Conservation (phyloP, 2,888 invertebrate genomes). For the Tholera decimalis region DNA sequence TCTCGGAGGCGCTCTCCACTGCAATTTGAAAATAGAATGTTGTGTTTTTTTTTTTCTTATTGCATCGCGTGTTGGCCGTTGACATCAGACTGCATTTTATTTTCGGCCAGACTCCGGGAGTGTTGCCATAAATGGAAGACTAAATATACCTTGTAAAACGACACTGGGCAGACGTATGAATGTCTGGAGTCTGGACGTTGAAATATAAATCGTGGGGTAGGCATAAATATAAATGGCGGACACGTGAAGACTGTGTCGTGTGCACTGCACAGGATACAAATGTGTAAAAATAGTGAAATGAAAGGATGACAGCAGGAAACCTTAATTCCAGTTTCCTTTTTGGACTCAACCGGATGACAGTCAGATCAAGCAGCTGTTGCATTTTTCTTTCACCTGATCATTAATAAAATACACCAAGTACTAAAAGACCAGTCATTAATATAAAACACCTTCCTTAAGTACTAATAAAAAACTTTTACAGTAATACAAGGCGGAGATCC, state of each 20-base stretch:
- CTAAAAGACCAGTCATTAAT: conserved; percentile 6
- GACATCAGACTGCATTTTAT: conserved; percentile 86
- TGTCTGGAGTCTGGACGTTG: conserved; percentile 42
- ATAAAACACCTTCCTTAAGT: neutral
- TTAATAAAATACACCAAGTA: conserved; percentile 6
- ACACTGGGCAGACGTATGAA: conserved; percentile 58
- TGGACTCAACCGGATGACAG: conserved; percentile 27
- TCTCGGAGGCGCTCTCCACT: conserved; percentile 76
- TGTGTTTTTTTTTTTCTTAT: conserved; percentile 77
- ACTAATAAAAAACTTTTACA: conserved; percentile 9
- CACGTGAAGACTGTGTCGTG: conserved; percentile 31
- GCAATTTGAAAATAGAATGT: conserved; percentile 88
- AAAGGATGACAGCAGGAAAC: conserved; percentile 52
- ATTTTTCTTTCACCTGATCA: conserved; percentile 26
- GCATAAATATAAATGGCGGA: conserved; percentile 47
- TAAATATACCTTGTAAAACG: conserved; percentile 75
- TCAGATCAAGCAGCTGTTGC: conserved; percentile 49
- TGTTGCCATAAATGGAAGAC: conserved; percentile 81
- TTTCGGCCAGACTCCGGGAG: conserved; percentile 85
- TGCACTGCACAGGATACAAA: conserved; percentile 46
- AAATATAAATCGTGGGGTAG: conserved; percentile 59
- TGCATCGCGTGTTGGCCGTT: conserved; percentile 87
- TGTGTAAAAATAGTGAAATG: conserved; percentile 46
- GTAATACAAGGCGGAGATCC: conserved; percentile 45
- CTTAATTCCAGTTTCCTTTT: conserved; percentile 55